Percentiles rank a stretch among this genome's conserved stretches.
phyloP scores from a whole-genome alignment of 2,113 vertebrate species.

The Tragelaphus imberbis region DNA sequence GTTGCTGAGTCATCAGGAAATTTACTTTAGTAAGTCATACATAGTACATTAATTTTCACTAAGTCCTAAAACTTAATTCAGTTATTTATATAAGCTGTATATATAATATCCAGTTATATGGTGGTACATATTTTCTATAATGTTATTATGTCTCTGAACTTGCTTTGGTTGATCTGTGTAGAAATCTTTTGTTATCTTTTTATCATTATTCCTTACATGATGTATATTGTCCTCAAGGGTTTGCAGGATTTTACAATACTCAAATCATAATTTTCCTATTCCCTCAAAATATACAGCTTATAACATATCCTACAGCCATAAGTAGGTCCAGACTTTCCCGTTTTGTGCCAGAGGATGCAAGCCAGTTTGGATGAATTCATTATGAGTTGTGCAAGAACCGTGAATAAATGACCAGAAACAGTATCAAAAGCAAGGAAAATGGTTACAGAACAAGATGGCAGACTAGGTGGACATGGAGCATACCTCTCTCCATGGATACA shows the following conservation, averaged over 20 bases:
- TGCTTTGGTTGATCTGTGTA: not conserved
- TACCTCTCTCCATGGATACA: not conserved
- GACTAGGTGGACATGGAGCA: fast-evolving
- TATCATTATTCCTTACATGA: not conserved
- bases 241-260: conserved; percentile 21
- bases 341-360: not conserved
- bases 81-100: not conserved
- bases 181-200: not conserved
- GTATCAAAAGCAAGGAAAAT: not conserved
- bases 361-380: not conserved
- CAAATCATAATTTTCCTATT: not conserved
- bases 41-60: conserved; percentile 70
- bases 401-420: not conserved
- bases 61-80: conserved; percentile 64
- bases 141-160: conserved; percentile 10
- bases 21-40: conserved; percentile 52
- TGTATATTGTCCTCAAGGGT: not conserved
- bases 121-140: conserved; percentile 54
- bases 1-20: conserved; percentile 64
- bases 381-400: not conserved
- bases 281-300: not conserved
- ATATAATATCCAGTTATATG: conserved; percentile 38
- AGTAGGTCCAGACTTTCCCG: not conserved
- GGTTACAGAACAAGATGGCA: not conserved
- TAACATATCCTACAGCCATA: not conserved